These are phyloP conservation scores for Acleris laterana DNA, from an alignment of 2,888 invertebrate species.

Conservation along the genomic window DNA sequence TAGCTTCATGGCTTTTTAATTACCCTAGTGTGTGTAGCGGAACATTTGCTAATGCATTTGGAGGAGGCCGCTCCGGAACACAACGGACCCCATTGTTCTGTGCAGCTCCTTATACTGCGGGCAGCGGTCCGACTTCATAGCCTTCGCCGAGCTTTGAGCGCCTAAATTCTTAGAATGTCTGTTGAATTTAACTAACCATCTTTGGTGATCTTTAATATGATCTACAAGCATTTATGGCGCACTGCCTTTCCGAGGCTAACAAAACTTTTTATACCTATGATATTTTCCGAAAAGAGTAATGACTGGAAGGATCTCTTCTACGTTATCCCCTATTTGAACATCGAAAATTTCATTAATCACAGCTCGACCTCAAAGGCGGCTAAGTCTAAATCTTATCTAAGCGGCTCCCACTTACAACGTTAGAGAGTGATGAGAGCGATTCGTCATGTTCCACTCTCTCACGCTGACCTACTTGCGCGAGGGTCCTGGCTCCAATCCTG, in stretches of 20 bases:
- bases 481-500: conserved; percentile 46
- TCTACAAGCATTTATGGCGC: conserved; percentile 13
- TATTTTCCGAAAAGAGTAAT: conserved; percentile 38
- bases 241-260: not conserved
- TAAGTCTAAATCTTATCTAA: conserved; percentile 68
- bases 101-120: conserved; percentile 73
- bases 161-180: conserved; percentile 76
- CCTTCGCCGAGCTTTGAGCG: conserved; percentile 54
- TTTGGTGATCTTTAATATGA: conserved; percentile 57
- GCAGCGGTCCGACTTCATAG: conserved; percentile 76
- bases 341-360: conserved; percentile 56
- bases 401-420: conserved; percentile 57
- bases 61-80: conserved; percentile 69
- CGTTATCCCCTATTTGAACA: conserved; percentile 32
- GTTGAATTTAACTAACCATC: conserved; percentile 68
- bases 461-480: conserved; percentile 70
- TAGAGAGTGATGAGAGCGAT: conserved; percentile 73
- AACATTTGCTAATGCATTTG: conserved; percentile 74
- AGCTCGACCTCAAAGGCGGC: conserved; percentile 51
- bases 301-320: conserved; percentile 27
- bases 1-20: conserved; percentile 77
- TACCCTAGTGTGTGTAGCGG: conserved; percentile 68
- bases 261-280: not conserved
- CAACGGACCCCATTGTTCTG: conserved; percentile 71
- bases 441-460: conserved; percentile 67